phyloP scores from a whole-genome alignment of 2,113 vertebrate species.

The Caracal caracal region DNA sequence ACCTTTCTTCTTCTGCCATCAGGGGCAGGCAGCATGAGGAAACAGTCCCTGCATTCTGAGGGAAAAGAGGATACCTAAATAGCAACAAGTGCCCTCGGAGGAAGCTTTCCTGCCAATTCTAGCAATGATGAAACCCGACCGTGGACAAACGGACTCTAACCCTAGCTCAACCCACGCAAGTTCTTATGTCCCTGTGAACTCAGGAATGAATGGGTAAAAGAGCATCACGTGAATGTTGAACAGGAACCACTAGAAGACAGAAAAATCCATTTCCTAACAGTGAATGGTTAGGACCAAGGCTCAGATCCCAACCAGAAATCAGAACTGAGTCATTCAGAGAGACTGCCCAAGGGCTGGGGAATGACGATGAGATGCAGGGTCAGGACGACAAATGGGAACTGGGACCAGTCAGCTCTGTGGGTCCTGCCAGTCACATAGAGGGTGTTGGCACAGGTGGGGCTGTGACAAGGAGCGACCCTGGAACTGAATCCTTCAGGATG shows the following conservation, averaged over 20 bases:
- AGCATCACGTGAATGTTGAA: background rate
- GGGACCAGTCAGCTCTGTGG: background rate
- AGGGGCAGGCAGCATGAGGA: background rate
- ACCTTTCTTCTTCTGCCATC: background rate
- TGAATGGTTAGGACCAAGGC: background rate
- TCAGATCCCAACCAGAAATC: background rate
- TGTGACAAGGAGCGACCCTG: background rate
- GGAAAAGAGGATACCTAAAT: background rate
- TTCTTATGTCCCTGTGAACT: background rate
- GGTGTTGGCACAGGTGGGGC: background rate
- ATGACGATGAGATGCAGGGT: background rate
- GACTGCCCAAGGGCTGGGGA: background rate
- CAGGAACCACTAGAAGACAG: background rate
- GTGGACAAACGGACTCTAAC: background rate
- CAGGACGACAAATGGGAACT: constrained; percentile 30
- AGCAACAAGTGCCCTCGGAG: background rate
- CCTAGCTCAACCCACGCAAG: background rate
- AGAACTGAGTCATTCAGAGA: background rate
- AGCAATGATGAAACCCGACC: background rate
- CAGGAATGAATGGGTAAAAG: background rate
- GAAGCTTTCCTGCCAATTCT: background rate
- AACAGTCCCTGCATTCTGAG: background rate
- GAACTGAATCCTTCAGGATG: background rate
- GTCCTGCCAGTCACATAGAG: background rate
- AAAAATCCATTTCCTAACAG: background rate